Percentiles rank a stretch among this genome's conserved stretches.
phyloP scores from a whole-genome alignment of 2,888 invertebrate species.

The Agrochola circellaris region DNA sequence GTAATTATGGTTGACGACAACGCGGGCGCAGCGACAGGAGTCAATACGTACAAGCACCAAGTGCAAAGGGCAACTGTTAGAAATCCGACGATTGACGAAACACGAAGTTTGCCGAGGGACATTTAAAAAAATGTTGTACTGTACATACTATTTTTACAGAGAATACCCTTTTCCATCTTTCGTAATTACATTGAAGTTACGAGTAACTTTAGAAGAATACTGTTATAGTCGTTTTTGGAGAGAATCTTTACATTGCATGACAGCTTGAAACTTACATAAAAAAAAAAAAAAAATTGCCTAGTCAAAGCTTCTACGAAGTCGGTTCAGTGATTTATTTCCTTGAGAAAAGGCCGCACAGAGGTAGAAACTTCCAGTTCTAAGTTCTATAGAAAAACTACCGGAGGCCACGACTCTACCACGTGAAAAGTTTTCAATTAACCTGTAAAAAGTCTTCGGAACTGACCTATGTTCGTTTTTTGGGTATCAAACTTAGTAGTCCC shows the following conservation, averaged over 20 bases:
- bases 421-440: slow-evolving; percentile 50
- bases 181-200: slow-evolving; percentile 20
- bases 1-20: no score
- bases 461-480: slow-evolving; percentile 21
- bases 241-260: slow-evolving; percentile 4
- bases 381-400: slow-evolving; percentile 32
- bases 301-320: slow-evolving; percentile 13
- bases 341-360: slow-evolving; percentile 1
- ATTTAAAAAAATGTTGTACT: no score
- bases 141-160: not conserved
- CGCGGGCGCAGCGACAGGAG: no score
- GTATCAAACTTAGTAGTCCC: not conserved
- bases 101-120: no score
- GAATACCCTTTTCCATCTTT: not conserved
- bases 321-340: slow-evolving; percentile 40
- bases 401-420: slow-evolving; percentile 6
- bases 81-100: no score
- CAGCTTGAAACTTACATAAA: slow-evolving; percentile 9
- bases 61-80: no score
- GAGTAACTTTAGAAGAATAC: slow-evolving; percentile 6
- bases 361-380: slow-evolving; percentile 23
- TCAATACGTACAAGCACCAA: no score
- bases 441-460: slow-evolving; percentile 9
- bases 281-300: not conserved
- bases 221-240: not conserved